Conservation (phyloP, 2,888 invertebrate species). For the Halictus ligatus region DNA sequence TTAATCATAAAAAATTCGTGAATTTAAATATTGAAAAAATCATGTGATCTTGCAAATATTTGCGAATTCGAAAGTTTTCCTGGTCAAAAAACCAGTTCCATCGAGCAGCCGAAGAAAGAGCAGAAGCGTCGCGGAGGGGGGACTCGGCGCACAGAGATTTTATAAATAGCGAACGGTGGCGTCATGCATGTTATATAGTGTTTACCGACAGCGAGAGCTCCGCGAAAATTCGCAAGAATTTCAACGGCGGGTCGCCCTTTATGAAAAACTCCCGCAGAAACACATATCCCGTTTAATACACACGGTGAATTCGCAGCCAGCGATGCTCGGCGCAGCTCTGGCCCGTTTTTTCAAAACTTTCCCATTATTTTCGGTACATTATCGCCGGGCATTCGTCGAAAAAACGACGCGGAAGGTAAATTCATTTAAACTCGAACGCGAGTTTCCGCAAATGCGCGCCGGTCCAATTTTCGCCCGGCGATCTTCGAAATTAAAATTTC, state of each 20-base stretch:
- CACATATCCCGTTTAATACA: constrained; percentile 27
- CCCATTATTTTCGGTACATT: constrained; percentile 17
- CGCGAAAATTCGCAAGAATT: constrained; percentile 15
- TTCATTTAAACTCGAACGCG: constrained; percentile 17
- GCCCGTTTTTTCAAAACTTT: constrained; percentile 15
- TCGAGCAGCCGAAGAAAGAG: neutral
- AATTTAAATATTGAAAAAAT: neutral
- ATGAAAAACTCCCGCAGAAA: constrained; percentile 31
- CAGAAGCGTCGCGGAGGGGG: neutral
- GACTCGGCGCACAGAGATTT: neutral
- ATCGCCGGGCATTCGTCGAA: constrained; percentile 4
- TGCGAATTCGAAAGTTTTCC: neutral
- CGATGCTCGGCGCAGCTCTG: neutral
- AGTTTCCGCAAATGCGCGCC: neutral
- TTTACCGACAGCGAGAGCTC: neutral
- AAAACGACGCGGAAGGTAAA: constrained; percentile 12
- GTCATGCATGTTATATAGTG: neutral
- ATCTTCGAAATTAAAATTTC: constrained; percentile 9
- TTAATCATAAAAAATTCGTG: neutral
- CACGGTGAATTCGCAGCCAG: constrained; percentile 10
- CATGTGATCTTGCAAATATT: neutral
- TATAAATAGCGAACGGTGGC: neutral
- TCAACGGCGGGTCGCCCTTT: constrained; percentile 7
- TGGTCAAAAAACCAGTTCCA: neutral
- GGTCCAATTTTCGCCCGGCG: constrained; percentile 2